A percentile compares a stretch with the other conserved stretches of the same genome.
Evolutionary conservation across 64 coral and sea anemone genomes (phyloP).

Genomic region (Stylophora pistillata): DNA sequence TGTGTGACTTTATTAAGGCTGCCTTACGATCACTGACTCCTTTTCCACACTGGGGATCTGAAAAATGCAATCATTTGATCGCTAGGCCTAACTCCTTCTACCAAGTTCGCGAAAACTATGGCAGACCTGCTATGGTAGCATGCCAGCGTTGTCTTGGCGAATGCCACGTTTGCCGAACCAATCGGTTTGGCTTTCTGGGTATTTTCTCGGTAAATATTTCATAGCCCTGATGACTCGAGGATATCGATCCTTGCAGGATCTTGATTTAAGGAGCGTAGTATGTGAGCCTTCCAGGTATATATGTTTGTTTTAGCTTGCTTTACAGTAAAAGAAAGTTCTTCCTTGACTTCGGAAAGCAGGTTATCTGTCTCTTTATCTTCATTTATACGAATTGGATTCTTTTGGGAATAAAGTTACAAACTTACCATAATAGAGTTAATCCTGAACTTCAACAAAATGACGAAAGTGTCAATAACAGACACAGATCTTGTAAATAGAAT

Average conservation of each 20-base stretch:
- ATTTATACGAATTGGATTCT: no score
- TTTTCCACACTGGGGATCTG: constrained; percentile 16
- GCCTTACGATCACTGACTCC: constrained; percentile 1
- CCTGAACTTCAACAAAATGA: no score
- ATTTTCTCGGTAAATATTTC: constrained; percentile 45
- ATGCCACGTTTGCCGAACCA: constrained; percentile 5
- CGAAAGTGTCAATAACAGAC: no score
- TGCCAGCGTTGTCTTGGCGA: constrained; percentile 42
- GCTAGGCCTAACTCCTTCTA: neutral
- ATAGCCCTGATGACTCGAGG: constrained; percentile 6
- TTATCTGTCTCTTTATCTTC: neutral
- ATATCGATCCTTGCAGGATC: neutral
- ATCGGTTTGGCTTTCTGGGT: constrained; percentile 48
- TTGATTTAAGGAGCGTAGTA: constrained; percentile 13
- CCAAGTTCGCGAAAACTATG: neutral
- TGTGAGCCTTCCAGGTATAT: constrained; percentile 13
- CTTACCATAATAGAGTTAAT: no score
- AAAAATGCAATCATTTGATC: constrained; percentile 20
- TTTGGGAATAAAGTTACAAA: no score
- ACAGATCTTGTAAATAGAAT: no score
- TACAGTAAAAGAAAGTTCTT: constrained; percentile 14
- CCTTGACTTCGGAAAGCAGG: neutral
- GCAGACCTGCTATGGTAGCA: neutral
- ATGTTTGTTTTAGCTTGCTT: constrained; percentile 18
- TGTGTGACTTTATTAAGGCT: constrained; percentile 9